These are phyloP conservation scores for Huso huso DNA, from an alignment of 2,797 vertebrate genomes.

Conservation along the genomic window DNA sequence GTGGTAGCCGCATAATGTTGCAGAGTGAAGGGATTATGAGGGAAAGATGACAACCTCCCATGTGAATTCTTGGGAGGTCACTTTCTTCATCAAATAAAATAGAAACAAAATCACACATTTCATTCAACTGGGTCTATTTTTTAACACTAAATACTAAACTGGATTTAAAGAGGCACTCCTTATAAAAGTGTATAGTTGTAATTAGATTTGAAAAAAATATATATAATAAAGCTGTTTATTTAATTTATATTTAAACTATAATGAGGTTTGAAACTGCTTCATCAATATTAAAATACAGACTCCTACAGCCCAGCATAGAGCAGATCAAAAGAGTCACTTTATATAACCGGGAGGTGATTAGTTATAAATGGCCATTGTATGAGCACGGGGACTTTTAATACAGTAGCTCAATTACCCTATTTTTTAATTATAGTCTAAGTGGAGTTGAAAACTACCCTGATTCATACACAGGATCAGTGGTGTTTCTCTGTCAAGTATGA, in stretches of 20 bases:
- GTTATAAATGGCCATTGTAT: constrained; percentile 25
- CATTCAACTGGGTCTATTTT: neutral
- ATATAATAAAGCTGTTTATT: constrained; percentile 4
- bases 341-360: constrained; percentile 34
- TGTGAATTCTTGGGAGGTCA: neutral
- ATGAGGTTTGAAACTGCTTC: constrained; percentile 21
- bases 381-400: too few species aligned
- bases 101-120: neutral
- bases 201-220: neutral
- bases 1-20: neutral
- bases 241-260: constrained; percentile 24
- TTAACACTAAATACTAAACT: too few species aligned
- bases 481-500: too few species aligned
- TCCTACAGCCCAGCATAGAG: constrained; percentile 12
- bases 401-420: too few species aligned
- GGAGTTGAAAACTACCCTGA: too few species aligned
- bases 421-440: too few species aligned
- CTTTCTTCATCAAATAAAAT: neutral
- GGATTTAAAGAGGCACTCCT: constrained; percentile 2
- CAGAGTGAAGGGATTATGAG: neutral
- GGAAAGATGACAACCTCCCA: neutral
- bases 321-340: constrained; percentile 25
- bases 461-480: too few species aligned
- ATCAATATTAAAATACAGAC: constrained; percentile 34
- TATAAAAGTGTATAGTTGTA: neutral